Base-by-base conservation (phyloP, 2,888 invertebrate genomes). In the Caenorhabditis sp. region DNA sequence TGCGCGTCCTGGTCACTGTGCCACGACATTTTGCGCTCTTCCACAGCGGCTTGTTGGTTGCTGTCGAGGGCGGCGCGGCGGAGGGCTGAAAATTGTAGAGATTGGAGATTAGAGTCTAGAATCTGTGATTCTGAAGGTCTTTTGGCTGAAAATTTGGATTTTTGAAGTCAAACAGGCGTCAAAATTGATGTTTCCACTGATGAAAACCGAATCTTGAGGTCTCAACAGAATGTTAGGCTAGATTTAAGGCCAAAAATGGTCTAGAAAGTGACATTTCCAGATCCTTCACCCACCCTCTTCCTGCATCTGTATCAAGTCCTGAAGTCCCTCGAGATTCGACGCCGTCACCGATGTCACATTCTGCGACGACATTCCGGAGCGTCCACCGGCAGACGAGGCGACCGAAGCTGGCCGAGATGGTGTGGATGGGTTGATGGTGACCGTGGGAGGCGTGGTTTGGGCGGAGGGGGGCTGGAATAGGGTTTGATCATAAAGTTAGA, bases 1-100 rank as follows among this genome's bases (percentile, higher is more conserved):
- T 77, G 74, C 2, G 82, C 74, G 3, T 83, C 83, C 8, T 70
- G 73, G 44, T 83, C 83, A 59, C 83, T 76, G 28, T 83, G 80
- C 83, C 75, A 83, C n/a, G 83, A 83, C 70, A 80, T 38, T 51
- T 83, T 83, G n/a, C 83, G 26, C 41, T 80, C 83, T 1, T 68
- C 12, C 2, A n/a, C n/a, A n/a, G n/a, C n/a, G n/a, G 31, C 4
- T 35, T 4, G 8, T 35, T 38, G 38, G 12, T 38, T 38, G 16
- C 59, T 58, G 6, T 73, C 66, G 7, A 77, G 64, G 10, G 77
- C 83, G 4, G 83, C 83, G 24, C 70, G 63, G 8, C 83, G 79
- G 7, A 83, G 75, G 16, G 83, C 83, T 83, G 69, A 19, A 83
- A 74, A 61, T 3, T 24, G 14, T 26, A n/a, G 56, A 24, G 22